Evolutionary conservation across 2,113 vertebrate genomes (phyloP).

Genomic region (Rhodinocichla rosea): DNA sequence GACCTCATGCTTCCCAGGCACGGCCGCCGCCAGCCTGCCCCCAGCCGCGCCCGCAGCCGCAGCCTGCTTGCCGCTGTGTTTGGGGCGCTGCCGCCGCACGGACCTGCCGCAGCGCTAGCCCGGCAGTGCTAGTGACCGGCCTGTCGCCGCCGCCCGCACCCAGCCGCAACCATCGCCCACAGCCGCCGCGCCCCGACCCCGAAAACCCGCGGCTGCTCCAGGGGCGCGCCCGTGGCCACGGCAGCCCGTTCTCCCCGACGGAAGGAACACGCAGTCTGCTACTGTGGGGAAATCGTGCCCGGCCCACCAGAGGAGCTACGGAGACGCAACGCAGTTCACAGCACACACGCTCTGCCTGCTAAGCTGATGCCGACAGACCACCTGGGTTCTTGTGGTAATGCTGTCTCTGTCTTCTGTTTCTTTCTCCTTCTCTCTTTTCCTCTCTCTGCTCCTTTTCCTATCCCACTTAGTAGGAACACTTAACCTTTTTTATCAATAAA

Average conservation of each 20-base stretch:
- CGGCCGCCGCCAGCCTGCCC: background rate
- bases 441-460: background rate
- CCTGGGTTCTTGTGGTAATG: background rate
- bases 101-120: background rate
- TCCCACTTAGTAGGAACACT: background rate
- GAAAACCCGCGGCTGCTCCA: background rate
- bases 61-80: background rate
- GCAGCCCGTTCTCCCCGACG: background rate
- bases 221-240: background rate
- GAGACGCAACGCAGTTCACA: background rate
- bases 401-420: background rate
- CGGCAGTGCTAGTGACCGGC: background rate
- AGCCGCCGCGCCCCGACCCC: background rate
- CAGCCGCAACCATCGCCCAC: background rate
- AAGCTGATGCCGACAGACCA: background rate
- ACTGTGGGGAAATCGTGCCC: background rate
- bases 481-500: background rate
- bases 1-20: background rate
- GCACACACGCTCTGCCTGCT: background rate
- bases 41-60: background rate
- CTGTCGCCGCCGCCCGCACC: background rate
- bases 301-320: background rate
- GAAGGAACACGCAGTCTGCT: background rate
- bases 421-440: background rate
- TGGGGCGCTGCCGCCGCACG: background rate